Conservation (phyloP, 92 coral and sea anemone genomes). For the Umimayanthus kanabou region DNA sequence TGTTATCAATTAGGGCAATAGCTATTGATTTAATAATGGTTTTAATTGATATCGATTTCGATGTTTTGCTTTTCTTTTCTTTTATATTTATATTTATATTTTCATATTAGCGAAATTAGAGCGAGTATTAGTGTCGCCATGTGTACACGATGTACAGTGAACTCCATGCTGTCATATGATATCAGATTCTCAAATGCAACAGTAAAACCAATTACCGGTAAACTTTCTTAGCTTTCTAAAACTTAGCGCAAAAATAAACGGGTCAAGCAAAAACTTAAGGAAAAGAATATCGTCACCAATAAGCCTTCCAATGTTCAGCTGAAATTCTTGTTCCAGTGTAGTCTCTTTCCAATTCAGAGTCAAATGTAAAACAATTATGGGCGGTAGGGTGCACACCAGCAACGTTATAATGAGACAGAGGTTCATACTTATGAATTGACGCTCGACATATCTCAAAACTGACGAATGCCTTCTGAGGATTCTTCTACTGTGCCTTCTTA, state of each 20-base stretch:
- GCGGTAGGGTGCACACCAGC: slow-evolving; percentile 47
- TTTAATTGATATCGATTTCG: no score
- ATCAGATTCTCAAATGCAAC: neutral
- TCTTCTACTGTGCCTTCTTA: neutral
- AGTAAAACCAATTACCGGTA: neutral
- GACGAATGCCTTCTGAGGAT: neutral
- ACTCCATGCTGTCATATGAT: no score
- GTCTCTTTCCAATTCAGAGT: slow-evolving; percentile 9
- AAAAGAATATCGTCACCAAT: slow-evolving; percentile 50
- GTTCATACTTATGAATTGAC: slow-evolving; percentile 45
- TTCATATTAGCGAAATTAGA: no score
- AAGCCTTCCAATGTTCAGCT: slow-evolving; percentile 32
- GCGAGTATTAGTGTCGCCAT: neutral
- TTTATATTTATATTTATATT: no score
- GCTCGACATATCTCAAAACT: slow-evolving; percentile 23
- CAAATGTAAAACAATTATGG: slow-evolving; percentile 43
- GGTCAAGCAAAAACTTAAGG: slow-evolving; percentile 46
- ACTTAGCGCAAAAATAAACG: slow-evolving; percentile 44
- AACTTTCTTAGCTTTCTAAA: slow-evolving; percentile 16
- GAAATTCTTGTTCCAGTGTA: slow-evolving; percentile 28
- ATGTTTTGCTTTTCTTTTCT: no score
- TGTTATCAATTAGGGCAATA: no score
- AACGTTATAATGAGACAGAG: slow-evolving; percentile 23
- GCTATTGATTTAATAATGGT: no score
- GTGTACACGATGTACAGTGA: no score